Conservation (phyloP, 2,797 vertebrate species). For the Synaphobranchus kaupii region DNA sequence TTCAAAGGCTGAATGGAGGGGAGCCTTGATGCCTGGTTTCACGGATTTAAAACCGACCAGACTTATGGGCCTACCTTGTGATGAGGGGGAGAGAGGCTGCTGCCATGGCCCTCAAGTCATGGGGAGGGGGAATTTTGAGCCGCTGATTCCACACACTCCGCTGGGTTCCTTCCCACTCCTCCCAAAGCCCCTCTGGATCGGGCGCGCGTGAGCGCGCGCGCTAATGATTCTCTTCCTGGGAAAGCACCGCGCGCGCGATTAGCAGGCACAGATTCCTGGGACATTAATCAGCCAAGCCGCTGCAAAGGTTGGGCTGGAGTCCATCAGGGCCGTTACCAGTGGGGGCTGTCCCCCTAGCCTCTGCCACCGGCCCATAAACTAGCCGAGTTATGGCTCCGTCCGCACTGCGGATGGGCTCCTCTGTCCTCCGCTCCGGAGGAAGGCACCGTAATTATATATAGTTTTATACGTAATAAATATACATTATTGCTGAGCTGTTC, state of each 20-base stretch:
- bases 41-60: constrained; percentile 16
- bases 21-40: constrained; percentile 5
- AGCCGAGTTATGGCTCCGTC: not conserved
- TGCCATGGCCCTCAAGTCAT: not conserved
- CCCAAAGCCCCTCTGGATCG: not conserved
- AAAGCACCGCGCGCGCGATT: constrained; percentile 68
- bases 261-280: constrained; percentile 50
- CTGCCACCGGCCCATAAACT: not conserved
- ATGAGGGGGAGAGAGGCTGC: not conserved
- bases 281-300: constrained; percentile 49
- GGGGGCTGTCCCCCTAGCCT: not conserved
- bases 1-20: constrained; percentile 43
- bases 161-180: too few relatives aligned
- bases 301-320: constrained; percentile 27
- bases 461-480: not conserved
- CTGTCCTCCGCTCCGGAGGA: not conserved
- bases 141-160: too few relatives aligned
- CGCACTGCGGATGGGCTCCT: not conserved
- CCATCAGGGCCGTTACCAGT: not conserved
- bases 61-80: constrained; percentile 37
- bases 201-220: constrained; percentile 40
- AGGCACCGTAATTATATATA: not conserved
- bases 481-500: not conserved
- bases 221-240: constrained; percentile 62
- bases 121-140: too few relatives aligned